Evolutionary conservation across 2,113 vertebrate genomes (phyloP).

Genomic region (Amphiprion ocellaris): DNA sequence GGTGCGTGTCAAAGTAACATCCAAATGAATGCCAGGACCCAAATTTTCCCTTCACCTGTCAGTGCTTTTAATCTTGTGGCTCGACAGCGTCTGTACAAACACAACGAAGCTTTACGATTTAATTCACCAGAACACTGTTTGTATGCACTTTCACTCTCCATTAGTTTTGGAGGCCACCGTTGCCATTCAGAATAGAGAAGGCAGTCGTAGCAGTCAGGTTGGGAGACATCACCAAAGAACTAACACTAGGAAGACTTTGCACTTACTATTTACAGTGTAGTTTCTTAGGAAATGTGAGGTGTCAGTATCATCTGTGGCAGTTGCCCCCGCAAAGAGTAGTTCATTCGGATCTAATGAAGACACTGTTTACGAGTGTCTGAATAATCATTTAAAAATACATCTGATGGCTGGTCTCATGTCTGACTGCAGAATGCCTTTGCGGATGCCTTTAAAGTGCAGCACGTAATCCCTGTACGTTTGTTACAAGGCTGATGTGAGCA

Average conservation of each 20-base stretch:
- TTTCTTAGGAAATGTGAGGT: background rate
- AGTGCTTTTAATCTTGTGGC: too few relatives aligned
- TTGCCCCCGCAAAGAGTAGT: background rate
- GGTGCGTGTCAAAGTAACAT: too few relatives aligned
- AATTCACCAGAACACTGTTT: background rate
- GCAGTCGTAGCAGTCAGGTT: too few relatives aligned
- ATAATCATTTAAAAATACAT: constrained; percentile 35
- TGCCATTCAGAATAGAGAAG: constrained; percentile 18
- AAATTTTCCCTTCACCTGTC: too few relatives aligned
- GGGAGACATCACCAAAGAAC: too few relatives aligned
- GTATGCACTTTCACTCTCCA: background rate
- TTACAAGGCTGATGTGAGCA: constrained; percentile 2
- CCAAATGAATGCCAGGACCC: too few relatives aligned
- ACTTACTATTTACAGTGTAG: background rate
- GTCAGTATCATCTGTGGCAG: background rate
- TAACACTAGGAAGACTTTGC: background rate
- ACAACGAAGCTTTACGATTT: background rate
- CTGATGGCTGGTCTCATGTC: background rate
- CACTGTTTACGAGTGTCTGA: constrained; percentile 10
- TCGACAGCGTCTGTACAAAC: background rate
- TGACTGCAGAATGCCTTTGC: background rate
- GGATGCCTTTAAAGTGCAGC: background rate
- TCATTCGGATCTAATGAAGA: constrained; percentile 23
- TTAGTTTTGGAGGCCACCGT: background rate
- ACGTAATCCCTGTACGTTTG: background rate